Percentiles rank a stretch among this genome's conserved stretches.
phyloP scores from a whole-genome alignment of 2,888 invertebrate genomes.

The Pachycephus smyrnensis region DNA sequence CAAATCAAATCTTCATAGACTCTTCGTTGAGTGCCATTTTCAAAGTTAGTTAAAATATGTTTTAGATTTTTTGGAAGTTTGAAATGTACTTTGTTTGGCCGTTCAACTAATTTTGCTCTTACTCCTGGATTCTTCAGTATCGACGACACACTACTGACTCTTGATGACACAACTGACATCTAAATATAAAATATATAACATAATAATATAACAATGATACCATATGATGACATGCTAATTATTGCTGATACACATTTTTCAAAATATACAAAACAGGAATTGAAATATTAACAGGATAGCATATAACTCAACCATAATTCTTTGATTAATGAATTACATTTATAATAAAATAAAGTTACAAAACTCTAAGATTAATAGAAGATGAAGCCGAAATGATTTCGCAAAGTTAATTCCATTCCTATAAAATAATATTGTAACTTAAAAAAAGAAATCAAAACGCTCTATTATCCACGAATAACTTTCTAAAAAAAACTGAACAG shows the following conservation, averaged over 20 bases:
- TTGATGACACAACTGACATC: conserved; percentile 63
- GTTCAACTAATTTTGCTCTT: conserved; percentile 44
- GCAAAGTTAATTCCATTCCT: neutral
- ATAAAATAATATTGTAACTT: neutral
- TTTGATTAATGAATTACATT: neutral
- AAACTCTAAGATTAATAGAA: neutral
- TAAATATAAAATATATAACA: conserved; percentile 28
- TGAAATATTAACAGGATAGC: neutral
- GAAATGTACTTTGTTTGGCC: conserved; percentile 62
- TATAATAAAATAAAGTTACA: neutral
- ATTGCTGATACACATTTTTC: neutral
- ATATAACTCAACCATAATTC: neutral
- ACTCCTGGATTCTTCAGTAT: conserved; percentile 55
- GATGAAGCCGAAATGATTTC: neutral
- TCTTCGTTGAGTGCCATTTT: conserved; percentile 62
- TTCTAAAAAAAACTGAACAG: neutral
- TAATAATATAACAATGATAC: neutral
- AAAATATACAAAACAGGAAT: neutral
- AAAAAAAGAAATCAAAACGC: neutral
- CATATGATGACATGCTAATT: neutral
- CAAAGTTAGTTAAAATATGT: conserved; percentile 66
- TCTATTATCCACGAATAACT: neutral
- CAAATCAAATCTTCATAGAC: conserved; percentile 70
- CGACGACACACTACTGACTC: conserved; percentile 56
- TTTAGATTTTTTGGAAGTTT: conserved; percentile 69